Percentiles rank a stretch among this genome's conserved stretches.
Conservation (phyloP, 2,113 vertebrate species). For the Beaufortia kweichowensis region DNA sequence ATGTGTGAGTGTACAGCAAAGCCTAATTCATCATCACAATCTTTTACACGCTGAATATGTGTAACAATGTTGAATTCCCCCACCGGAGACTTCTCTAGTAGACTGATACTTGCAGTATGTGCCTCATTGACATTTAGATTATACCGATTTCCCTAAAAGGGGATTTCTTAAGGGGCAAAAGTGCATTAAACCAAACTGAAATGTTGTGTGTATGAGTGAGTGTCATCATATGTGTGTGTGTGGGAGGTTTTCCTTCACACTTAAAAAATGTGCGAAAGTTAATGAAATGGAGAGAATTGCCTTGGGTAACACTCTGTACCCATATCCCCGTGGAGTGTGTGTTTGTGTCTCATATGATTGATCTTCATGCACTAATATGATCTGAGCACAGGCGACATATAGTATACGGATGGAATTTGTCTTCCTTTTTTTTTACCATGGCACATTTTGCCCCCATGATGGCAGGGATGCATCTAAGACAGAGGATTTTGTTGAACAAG, state of each 20-base stretch:
- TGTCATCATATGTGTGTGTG: conserved; percentile 26
- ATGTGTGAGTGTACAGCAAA: background rate
- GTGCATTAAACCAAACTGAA: conserved; percentile 11
- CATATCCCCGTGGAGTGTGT: conserved; percentile 18
- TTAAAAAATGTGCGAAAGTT: conserved; percentile 50
- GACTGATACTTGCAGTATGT: conserved; percentile 16
- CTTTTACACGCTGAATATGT: background rate
- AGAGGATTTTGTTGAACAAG: no score
- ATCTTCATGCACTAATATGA: conserved; percentile 16
- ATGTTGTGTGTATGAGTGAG: conserved; percentile 30
- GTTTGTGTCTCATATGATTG: background rate
- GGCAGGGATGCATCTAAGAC: no score
- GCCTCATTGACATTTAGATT: conserved; percentile 5
- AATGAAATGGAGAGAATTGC: conserved; percentile 58
- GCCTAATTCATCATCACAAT: background rate
- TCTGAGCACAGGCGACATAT: background rate
- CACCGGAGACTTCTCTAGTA: background rate
- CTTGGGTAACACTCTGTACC: conserved; percentile 48
- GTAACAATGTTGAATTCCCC: background rate
- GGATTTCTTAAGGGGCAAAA: background rate
- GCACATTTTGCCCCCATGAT: no score
- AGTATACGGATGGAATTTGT: no score
- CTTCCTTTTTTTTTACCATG: no score
- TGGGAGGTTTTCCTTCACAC: conserved; percentile 44
- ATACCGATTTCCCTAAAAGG: background rate